Conservation (phyloP, 2,888 invertebrate genomes). For the Criorhina ranunculi region DNA sequence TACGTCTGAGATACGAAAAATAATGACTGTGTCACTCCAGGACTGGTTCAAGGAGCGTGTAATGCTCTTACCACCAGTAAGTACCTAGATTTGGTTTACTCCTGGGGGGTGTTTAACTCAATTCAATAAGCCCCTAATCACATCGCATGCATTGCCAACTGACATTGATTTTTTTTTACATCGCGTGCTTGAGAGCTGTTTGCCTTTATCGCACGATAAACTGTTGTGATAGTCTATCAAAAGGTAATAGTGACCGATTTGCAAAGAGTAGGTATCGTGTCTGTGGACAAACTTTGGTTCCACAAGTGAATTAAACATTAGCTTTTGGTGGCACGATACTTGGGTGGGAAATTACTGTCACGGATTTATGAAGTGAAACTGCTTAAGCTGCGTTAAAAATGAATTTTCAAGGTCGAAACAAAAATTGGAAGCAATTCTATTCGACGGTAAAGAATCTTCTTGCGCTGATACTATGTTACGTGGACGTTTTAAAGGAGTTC, state of each 20-base stretch:
- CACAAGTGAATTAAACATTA: neutral
- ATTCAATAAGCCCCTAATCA: constrained; percentile 9
- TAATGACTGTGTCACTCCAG: constrained; percentile 36
- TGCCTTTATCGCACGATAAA: constrained; percentile 5
- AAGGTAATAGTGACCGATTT: constrained; percentile 6
- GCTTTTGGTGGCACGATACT: too few relatives aligned
- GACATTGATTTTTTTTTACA: constrained; percentile 8
- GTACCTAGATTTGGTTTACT: neutral
- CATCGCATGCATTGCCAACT: neutral
- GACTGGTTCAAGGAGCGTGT: constrained; percentile 14
- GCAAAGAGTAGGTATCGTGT: neutral
- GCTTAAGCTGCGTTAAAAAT: too few relatives aligned
- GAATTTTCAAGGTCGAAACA: too few relatives aligned
- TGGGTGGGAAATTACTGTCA: too few relatives aligned
- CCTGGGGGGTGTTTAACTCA: constrained; percentile 15
- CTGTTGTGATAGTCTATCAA: neutral
- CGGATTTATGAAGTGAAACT: too few relatives aligned
- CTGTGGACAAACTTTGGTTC: neutral
- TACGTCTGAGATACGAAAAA: constrained; percentile 16
- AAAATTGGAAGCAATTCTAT: too few relatives aligned
- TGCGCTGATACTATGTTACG: too few relatives aligned
- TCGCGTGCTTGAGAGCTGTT: constrained; percentile 16
- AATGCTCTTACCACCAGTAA: constrained; percentile 11
- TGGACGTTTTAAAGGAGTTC: too few relatives aligned
- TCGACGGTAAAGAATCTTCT: too few relatives aligned